Conservation (phyloP, 2,113 vertebrate species). For the Cichladusa arquata region DNA sequence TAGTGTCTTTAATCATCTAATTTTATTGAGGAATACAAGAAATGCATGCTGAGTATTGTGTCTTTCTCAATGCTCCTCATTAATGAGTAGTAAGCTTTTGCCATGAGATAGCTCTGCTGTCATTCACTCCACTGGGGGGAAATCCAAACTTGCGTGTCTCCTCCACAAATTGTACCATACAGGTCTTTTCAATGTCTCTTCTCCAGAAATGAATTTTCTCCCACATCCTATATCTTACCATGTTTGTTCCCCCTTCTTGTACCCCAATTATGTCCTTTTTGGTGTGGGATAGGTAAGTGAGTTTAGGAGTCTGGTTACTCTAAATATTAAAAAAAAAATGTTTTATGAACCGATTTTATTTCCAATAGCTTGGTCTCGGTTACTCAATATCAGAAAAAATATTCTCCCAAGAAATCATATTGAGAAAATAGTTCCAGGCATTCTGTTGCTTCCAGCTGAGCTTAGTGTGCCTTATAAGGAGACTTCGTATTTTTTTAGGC, state of each 20-base stretch:
- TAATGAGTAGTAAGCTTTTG: neutral
- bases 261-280: neutral
- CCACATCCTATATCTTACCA: neutral
- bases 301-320: neutral
- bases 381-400: neutral
- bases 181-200: neutral
- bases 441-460: neutral
- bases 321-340: neutral
- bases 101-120: neutral
- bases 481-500: neutral
- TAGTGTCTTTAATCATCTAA: neutral
- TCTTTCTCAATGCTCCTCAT: neutral
- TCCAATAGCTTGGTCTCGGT: neutral
- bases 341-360: neutral
- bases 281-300: neutral
- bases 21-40: neutral
- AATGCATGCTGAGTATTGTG: neutral
- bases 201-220: neutral
- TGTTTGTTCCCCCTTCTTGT: neutral
- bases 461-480: neutral
- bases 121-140: neutral
- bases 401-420: neutral
- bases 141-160: accelerated
- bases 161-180: neutral
- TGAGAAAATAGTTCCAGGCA: neutral